Percentiles rank a stretch among this genome's conserved stretches.
phyloP scores from a whole-genome alignment of 30 jellyfish, hydroid and myxozoan species.

The Aurelia coerulea region DNA sequence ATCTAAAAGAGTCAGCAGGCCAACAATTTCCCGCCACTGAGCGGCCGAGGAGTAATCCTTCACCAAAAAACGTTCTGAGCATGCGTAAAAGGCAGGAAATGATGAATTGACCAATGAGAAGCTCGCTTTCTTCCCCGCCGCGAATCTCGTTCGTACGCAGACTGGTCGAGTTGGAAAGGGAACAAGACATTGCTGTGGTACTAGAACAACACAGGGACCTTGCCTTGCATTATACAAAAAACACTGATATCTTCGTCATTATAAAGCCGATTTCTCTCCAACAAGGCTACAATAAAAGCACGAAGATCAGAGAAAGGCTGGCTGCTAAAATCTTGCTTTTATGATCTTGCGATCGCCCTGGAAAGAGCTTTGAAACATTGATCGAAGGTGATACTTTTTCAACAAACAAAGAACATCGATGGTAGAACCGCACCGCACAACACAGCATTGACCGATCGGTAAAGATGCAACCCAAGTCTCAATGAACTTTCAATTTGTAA shows the following conservation, averaged over 20 bases:
- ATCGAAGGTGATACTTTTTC: not conserved
- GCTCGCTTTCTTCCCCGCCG: slow-evolving; percentile 95
- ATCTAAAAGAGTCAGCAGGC: no score
- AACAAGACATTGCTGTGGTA: slow-evolving; percentile 24
- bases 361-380: not conserved
- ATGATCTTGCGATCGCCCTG: not conserved
- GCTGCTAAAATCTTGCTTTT: not conserved
- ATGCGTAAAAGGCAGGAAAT: slow-evolving; percentile 82
- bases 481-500: no score
- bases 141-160: slow-evolving; percentile 95
- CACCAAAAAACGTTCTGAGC: slow-evolving; percentile 35
- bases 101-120: slow-evolving; percentile 79
- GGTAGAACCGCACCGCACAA: not conserved
- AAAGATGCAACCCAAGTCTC: not conserved
- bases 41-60: slow-evolving; percentile 7
- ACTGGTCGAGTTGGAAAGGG: slow-evolving; percentile 3
- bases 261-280: no score
- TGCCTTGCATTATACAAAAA: no score
- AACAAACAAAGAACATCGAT: not conserved
- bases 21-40: slow-evolving; percentile 67
- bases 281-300: no score
- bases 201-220: no score
- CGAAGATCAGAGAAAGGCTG: not conserved
- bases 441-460: not conserved
- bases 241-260: no score